A percentile compares a stretch with the other conserved stretches of the same genome.
phyloP scores from a whole-genome alignment of 2,797 vertebrate species.

The Saguinus oedipus region DNA sequence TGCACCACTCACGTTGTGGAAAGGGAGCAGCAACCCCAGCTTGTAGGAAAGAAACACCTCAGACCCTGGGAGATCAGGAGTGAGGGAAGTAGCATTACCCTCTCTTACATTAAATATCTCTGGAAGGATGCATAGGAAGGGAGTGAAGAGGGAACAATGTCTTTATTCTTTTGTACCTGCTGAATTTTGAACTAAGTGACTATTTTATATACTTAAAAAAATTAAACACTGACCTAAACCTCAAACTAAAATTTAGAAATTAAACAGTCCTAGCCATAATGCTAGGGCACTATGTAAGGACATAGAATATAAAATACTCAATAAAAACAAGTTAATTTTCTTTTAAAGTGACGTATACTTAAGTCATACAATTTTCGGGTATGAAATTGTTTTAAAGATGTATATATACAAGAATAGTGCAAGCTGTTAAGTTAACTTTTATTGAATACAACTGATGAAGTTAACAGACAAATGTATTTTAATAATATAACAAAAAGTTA shows the following conservation, averaged over 20 bases:
- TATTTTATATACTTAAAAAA: not conserved
- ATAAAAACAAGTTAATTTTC: not conserved
- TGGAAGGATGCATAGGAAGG: constrained; percentile 9
- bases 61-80: not conserved
- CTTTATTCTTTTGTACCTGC: not conserved
- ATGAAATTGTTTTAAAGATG: constrained; percentile 36
- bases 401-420: constrained; percentile 12
- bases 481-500: constrained; percentile 74
- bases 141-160: not conserved
- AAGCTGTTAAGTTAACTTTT: constrained; percentile 66
- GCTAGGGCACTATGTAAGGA: not conserved
- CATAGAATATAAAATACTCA: not conserved
- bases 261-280: constrained; percentile 10
- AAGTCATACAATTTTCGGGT: not conserved
- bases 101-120: not conserved
- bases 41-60: not conserved
- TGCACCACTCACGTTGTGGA: not conserved
- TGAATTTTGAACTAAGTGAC: constrained; percentile 4
- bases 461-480: constrained; percentile 67
- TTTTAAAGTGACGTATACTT: not conserved
- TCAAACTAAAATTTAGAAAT: constrained; percentile 35
- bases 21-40: not conserved
- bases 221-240: not conserved
- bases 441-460: constrained; percentile 68
- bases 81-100: not conserved